Evolutionary conservation across 2,888 invertebrate genomes (phyloP).

Genomic region (Coleophora deauratella): DNA sequence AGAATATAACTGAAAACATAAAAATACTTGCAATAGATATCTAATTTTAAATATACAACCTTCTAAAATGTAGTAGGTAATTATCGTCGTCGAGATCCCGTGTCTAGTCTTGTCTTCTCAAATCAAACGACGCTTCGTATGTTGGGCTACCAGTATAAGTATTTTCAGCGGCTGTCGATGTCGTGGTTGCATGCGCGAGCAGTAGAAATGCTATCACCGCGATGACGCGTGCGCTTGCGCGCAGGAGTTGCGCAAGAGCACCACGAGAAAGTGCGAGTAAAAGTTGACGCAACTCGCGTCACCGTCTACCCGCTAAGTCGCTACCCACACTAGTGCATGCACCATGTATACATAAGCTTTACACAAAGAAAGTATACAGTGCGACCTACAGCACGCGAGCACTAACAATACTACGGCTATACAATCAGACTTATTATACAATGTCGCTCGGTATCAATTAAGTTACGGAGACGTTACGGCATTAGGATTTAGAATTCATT

Average conservation of each 20-base stretch:
- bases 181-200: too few species aligned
- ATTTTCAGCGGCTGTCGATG: too few species aligned
- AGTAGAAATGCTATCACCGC: slow-evolving; percentile 44
- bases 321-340: slow-evolving; percentile 18
- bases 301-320: slow-evolving; percentile 19
- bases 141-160: too few species aligned
- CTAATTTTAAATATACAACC: too few species aligned
- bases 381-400: too few species aligned
- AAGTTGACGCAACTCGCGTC: slow-evolving; percentile 66
- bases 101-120: too few species aligned
- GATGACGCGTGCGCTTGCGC: slow-evolving; percentile 31
- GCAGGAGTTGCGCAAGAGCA: slow-evolving; percentile 63
- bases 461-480: slow-evolving; percentile 29
- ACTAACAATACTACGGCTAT: slow-evolving; percentile 55
- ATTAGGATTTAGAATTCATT: slow-evolving; percentile 12
- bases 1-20: too few species aligned
- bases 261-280: slow-evolving; percentile 71
- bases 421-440: slow-evolving; percentile 56
- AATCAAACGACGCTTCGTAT: too few species aligned
- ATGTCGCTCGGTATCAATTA: slow-evolving; percentile 35
- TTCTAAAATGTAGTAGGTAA: too few species aligned
- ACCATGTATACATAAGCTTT: slow-evolving; percentile 26
- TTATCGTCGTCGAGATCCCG: too few species aligned
- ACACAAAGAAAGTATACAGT: too few species aligned
- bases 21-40: too few species aligned